Evolutionary conservation across 2,113 vertebrate genomes (phyloP).

Genomic region (Clarias gariepinus): DNA sequence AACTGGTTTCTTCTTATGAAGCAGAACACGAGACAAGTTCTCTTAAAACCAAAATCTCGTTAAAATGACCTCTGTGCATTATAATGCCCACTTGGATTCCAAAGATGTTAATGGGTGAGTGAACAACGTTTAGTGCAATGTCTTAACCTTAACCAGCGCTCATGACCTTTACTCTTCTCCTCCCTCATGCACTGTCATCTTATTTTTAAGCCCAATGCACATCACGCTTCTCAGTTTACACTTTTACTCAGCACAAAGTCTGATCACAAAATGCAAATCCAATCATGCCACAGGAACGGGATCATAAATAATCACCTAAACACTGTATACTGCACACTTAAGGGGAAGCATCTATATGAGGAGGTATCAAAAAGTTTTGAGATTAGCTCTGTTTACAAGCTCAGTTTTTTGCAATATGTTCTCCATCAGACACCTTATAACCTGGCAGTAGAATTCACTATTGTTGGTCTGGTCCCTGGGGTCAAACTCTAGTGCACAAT

Average conservation of each 20-base stretch:
- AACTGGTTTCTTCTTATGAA: constrained; percentile 35
- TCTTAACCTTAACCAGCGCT: constrained; percentile 10
- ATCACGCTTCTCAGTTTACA: not conserved
- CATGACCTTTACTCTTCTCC: constrained; percentile 39
- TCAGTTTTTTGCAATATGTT: too few species aligned
- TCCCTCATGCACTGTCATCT: not conserved
- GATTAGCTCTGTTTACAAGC: too few species aligned
- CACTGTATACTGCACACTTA: not conserved
- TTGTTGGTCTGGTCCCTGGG: too few species aligned
- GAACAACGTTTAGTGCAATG: constrained; percentile 25
- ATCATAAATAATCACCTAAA: not conserved
- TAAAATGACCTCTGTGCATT: constrained; percentile 78
- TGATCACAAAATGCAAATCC: not conserved
- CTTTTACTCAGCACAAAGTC: not conserved
- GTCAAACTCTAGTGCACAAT: too few species aligned
- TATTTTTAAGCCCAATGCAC: not conserved
- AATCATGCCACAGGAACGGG: not conserved
- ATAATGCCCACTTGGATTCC: constrained; percentile 70
- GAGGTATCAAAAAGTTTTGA: too few species aligned
- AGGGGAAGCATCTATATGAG: not conserved
- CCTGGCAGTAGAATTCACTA: too few species aligned
- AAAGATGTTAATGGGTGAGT: constrained; percentile 75
- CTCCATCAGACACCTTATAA: too few species aligned
- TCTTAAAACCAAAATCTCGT: constrained; percentile 9
- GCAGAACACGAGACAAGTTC: constrained; percentile 40